A percentile compares a stretch with the other conserved stretches of the same genome.
Conservation (phyloP, 1,140 invertebrate genomes). For the Zaprionus davidi region DNA sequence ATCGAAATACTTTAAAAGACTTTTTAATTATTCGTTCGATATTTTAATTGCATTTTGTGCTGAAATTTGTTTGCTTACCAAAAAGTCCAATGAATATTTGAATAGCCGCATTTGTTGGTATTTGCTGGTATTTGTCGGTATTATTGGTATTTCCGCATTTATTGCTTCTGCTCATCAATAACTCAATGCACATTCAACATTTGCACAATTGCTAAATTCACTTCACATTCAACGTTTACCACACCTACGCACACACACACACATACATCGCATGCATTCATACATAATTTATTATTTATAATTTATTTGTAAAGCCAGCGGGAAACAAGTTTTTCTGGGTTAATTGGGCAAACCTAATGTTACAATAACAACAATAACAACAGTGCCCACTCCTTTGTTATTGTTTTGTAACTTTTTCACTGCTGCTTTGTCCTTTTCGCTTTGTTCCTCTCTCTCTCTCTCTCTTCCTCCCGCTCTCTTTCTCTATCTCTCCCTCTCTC, state of each 20-base stretch:
- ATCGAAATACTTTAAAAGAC: neutral
- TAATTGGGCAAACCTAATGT: conserved; percentile 35
- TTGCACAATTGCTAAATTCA: conserved; percentile 11
- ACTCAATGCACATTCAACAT: conserved; percentile 6
- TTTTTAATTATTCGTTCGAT: neutral
- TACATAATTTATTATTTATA: conserved; percentile 1
- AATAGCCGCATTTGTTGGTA: neutral
- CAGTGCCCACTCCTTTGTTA: neutral
- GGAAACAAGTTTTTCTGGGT: conserved; percentile 30
- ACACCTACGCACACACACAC: neutral
- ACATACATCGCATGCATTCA: neutral
- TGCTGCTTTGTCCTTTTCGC: neutral
- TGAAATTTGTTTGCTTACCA: neutral
- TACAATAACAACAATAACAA: conserved; percentile 39
- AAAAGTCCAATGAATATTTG: neutral
- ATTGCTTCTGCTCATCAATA: conserved; percentile 9
- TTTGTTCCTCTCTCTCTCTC: neutral
- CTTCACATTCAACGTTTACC: neutral
- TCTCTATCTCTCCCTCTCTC: neutral
- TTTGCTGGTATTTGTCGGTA: neutral
- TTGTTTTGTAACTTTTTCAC: conserved; percentile 12
- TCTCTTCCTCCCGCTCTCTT: neutral
- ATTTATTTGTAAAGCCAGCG: conserved; percentile 14
- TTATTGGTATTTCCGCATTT: conserved; percentile 14
- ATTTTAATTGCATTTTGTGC: conserved; percentile 2